Percentiles rank a stretch among this genome's conserved stretches.
phyloP scores from a whole-genome alignment of 2,113 vertebrate genomes.

The Oriolus oriolus region DNA sequence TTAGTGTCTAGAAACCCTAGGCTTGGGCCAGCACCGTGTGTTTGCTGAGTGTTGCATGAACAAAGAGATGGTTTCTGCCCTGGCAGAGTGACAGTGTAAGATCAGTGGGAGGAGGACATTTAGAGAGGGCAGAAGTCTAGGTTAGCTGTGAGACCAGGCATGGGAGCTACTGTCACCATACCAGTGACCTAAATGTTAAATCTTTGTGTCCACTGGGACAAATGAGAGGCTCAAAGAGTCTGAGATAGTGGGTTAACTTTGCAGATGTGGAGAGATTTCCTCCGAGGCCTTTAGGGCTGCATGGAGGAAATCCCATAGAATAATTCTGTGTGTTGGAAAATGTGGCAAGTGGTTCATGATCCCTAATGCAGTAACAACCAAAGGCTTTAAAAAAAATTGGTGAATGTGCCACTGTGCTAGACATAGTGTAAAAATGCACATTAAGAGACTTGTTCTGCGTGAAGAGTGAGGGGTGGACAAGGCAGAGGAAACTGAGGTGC shows the following conservation, averaged over 20 bases:
- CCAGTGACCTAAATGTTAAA: background rate
- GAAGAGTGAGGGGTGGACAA: background rate
- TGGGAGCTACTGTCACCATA: background rate
- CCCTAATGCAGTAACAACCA: background rate
- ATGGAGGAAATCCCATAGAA: background rate
- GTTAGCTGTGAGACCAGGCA: background rate
- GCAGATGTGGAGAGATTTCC: background rate
- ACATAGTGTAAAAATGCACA: background rate
- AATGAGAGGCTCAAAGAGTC: background rate
- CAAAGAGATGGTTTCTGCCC: background rate
- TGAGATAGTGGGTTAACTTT: background rate
- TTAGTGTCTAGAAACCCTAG: background rate
- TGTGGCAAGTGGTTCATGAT: background rate
- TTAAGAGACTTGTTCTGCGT: background rate
- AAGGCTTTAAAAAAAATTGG: background rate
- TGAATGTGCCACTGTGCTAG: background rate
- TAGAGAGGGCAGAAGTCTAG: background rate
- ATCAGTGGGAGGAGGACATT: background rate
- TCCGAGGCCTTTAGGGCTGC: background rate
- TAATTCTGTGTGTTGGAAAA: background rate
- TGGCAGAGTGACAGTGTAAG: background rate
- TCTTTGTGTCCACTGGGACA: background rate
- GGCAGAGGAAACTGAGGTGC: background rate
- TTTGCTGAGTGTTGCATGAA: background rate
- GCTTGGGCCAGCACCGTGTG: background rate